Conservation (phyloP, 2,797 vertebrate genomes). For the Perodicticus potto region DNA sequence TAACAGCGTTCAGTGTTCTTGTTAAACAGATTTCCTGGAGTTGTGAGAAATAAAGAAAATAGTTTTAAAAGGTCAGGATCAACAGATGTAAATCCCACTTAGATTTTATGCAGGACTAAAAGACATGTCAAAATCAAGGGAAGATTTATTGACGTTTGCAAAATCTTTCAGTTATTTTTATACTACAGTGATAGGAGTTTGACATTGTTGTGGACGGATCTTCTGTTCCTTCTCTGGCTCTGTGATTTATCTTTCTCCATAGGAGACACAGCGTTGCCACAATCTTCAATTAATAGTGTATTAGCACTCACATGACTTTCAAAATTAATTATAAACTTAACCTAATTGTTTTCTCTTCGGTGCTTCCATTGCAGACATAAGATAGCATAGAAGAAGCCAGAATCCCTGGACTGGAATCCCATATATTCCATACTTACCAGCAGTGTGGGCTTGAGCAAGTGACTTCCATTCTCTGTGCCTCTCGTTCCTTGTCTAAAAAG, state of each 20-base stretch:
- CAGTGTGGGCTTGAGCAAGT: neutral
- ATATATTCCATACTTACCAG: neutral
- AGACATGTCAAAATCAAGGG: neutral
- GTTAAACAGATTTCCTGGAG: neutral
- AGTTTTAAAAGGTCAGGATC: neutral
- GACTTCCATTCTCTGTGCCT: neutral
- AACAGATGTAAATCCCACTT: constrained; percentile 1
- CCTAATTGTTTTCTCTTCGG: neutral
- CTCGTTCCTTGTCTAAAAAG: neutral
- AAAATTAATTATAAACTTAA: constrained; percentile 4
- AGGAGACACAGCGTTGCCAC: neutral
- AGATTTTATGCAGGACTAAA: constrained; percentile 32
- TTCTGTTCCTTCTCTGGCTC: neutral
- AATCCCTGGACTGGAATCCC: neutral
- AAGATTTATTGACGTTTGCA: neutral
- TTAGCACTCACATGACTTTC: neutral
- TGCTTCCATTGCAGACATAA: neutral
- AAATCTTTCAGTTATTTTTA: neutral
- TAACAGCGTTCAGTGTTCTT: constrained; percentile 18
- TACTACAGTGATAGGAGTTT: neutral
- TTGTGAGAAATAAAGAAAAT: constrained; percentile 32
- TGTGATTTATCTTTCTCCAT: neutral
- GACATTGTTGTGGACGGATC: neutral
- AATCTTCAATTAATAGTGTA: neutral
- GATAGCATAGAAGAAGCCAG: neutral